phyloP scores from a whole-genome alignment of 2,113 vertebrate species.

The Nannospalax galili region DNA sequence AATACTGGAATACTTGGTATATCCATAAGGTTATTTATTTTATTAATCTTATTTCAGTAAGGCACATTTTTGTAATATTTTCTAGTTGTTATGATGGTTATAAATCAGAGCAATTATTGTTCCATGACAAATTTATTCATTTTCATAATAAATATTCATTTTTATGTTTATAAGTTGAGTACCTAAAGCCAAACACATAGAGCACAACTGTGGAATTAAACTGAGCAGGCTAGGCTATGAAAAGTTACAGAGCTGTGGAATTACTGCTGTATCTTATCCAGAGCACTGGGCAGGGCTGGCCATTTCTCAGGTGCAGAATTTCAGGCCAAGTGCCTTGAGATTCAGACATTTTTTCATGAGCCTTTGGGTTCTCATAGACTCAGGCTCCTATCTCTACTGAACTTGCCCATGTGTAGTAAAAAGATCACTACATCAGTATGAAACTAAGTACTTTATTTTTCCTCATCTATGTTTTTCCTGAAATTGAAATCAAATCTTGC shows the following conservation, averaged over 20 bases:
- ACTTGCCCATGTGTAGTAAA: not conserved
- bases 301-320: not conserved
- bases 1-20: too few relatives aligned
- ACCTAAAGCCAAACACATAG: fast-evolving
- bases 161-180: not conserved
- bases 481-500: not conserved
- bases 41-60: not conserved
- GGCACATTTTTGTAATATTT: not conserved
- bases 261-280: not conserved
- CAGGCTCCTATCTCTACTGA: not conserved
- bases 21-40: not conserved
- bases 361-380: not conserved
- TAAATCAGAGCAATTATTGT: not conserved
- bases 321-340: not conserved
- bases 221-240: not conserved
- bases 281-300: fast-evolving
- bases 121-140: not conserved
- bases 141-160: not conserved
- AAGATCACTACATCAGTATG: not conserved
- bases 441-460: not conserved
- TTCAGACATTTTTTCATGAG: not conserved
- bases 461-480: not conserved
- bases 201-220: not conserved
- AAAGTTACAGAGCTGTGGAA: not conserved
- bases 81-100: not conserved